Evolutionary conservation across 1,140 invertebrate species (phyloP).

Genomic region (Plectus sambesii): DNA sequence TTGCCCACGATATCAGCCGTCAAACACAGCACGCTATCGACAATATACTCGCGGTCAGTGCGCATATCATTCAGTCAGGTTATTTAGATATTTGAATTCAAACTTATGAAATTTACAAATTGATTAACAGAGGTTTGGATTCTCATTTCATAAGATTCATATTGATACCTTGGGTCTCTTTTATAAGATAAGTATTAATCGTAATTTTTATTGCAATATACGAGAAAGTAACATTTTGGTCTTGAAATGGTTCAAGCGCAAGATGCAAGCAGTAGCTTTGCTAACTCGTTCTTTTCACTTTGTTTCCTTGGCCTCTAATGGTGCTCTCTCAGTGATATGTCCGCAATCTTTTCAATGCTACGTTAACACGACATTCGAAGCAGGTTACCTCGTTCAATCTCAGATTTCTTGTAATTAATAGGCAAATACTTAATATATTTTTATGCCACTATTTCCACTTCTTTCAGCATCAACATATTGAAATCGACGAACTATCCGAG

Average conservation of each 20-base stretch:
- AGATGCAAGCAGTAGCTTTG: too few relatives aligned
- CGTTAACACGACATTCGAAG: not conserved
- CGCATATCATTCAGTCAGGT: slow-evolving; percentile 38
- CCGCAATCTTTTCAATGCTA: too few relatives aligned
- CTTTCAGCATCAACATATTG: slow-evolving; percentile 41
- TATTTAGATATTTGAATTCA: slow-evolving; percentile 12
- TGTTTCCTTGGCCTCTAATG: too few relatives aligned
- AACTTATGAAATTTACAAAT: slow-evolving; percentile 16
- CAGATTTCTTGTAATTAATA: too few relatives aligned
- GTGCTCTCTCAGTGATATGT: too few relatives aligned
- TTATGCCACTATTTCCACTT: slow-evolving; percentile 11
- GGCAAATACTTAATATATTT: too few relatives aligned
- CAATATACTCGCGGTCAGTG: slow-evolving; percentile 57
- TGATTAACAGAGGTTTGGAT: slow-evolving; percentile 14
- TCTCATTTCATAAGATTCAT: slow-evolving; percentile 12
- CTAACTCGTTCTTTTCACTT: slow-evolving; percentile 19
- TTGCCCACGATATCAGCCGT: slow-evolving; percentile 59
- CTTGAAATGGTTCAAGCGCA: too few relatives aligned
- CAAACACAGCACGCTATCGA: slow-evolving; percentile 58
- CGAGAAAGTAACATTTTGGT: slow-evolving; percentile 29
- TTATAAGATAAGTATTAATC: slow-evolving; percentile 20
- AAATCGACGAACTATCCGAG: slow-evolving; percentile 75
- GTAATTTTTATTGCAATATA: slow-evolving; percentile 12
- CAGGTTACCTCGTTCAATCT: too few relatives aligned
- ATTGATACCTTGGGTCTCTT: slow-evolving; percentile 21